Base-by-base conservation (phyloP, 2,797 vertebrate species). In the Hylomyscus alleni region DNA sequence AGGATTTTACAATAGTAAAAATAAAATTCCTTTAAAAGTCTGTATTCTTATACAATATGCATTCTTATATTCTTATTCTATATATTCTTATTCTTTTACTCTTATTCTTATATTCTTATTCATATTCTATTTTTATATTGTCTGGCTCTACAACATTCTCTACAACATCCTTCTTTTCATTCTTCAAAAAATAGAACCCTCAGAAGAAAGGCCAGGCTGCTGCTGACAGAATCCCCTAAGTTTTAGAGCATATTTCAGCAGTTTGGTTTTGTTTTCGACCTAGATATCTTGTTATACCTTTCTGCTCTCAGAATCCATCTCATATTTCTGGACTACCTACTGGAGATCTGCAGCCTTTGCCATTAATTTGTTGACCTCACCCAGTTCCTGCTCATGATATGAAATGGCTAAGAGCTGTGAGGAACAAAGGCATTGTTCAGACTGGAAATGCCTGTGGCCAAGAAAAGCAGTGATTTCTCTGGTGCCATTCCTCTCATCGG, bases 361-460 rank as follows among this genome's bases (percentile, higher is more conserved):
- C 91, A 96, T 93, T 87, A 72, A 81, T 95, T 75, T 91, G 93
- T 97, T 97, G 37, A 78, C 92, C 78, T 97, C 97, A 96, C 95
- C 89, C 97, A 98, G 98, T 97, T 96, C 91, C 86, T 98, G 75
- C 90, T 97, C 95, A 97, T 97, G 96, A 94, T 95, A 96, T 85
- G 97, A 90, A 72, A 93, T n/a, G 82, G 96, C 76, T 96, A 97
- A 98, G 96, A 98, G 93, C 88, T 97, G 97, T 89, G 95, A 98
- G 98, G 97, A 97, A 98, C 98, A 98, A 95, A 98, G 92, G 89
- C 98, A 97, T 96, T 97, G 95, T 98, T 98, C 97, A 95, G 93
- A 40, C 92, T 98, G 96, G 97, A 98, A 98, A 90, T 54, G 88
- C 78, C 96, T 96, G 91, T 19, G 62, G 98, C 98, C 98, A 98